These are phyloP conservation scores for Ips typographus DNA, from an alignment of 1,140 invertebrate species.

Conservation along the genomic window DNA sequence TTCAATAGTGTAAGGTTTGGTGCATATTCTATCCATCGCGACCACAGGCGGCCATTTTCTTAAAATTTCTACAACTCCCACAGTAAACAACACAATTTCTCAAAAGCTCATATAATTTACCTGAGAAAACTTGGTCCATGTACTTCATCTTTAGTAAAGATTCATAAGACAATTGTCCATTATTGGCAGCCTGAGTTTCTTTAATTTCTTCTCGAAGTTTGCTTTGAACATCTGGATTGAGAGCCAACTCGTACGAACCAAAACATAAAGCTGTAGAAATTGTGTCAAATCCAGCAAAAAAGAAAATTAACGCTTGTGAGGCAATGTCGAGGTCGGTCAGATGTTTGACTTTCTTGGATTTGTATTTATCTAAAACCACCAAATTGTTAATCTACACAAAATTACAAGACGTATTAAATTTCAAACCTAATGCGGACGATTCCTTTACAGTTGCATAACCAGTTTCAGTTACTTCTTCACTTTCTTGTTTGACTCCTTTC, in stretches of 20 bases:
- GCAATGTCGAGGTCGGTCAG: slow-evolving; percentile 43
- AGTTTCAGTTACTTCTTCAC: slow-evolving; percentile 7
- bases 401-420: not conserved
- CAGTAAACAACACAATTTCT: not conserved
- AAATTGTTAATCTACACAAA: too few species aligned
- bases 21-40: slow-evolving; percentile 55
- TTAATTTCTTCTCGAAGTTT: slow-evolving; percentile 48
- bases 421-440: not conserved
- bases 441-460: slow-evolving; percentile 29
- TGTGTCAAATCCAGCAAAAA: slow-evolving; percentile 52
- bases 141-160: slow-evolving; percentile 51
- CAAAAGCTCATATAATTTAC: not conserved
- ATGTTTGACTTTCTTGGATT: slow-evolving; percentile 39
- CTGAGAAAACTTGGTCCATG: slow-evolving; percentile 49
- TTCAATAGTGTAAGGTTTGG: slow-evolving; percentile 54
- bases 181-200: slow-evolving; percentile 17
- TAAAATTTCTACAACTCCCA: slow-evolving; percentile 56
- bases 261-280: slow-evolving; percentile 45
- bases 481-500: slow-evolving; percentile 42
- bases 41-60: slow-evolving; percentile 58
- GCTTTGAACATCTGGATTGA: slow-evolving; percentile 56
- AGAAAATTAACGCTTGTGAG: slow-evolving; percentile 52
- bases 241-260: slow-evolving; percentile 53
- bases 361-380: not conserved
- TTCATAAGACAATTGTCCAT: slow-evolving; percentile 46